Percentiles rank a stretch among this genome's conserved stretches.
Conservation (phyloP, 2,888 invertebrate genomes). For the Erebia palarica region DNA sequence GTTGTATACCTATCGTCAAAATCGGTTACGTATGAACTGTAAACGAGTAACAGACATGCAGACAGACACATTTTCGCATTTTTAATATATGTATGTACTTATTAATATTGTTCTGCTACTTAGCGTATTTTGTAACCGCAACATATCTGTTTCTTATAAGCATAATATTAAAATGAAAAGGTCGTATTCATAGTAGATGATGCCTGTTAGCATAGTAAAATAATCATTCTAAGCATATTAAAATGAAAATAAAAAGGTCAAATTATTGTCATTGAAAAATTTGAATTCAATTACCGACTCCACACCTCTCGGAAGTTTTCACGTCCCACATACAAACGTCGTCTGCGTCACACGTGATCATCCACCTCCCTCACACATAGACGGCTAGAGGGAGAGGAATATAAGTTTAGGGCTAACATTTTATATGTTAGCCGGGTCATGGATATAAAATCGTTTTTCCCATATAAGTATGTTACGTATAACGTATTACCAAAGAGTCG, state of each 20-base stretch:
- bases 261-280: background rate
- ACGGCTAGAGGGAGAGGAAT: conserved; percentile 55
- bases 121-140: background rate
- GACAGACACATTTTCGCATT: too few species aligned
- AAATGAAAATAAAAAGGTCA: too few species aligned
- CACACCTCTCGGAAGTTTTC: conserved; percentile 50
- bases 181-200: too few species aligned
- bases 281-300: conserved; percentile 47
- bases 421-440: conserved; percentile 83
- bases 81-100: too few species aligned
- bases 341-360: conserved; percentile 72
- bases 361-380: conserved; percentile 57
- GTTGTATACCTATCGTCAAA: too few species aligned
- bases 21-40: too few species aligned
- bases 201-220: too few species aligned
- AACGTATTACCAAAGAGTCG: conserved; percentile 38
- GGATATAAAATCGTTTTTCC: conserved; percentile 81
- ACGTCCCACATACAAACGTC: conserved; percentile 64
- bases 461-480: conserved; percentile 60
- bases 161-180: too few species aligned
- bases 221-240: background rate
- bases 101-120: too few species aligned
- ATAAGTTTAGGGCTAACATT: conserved; percentile 79
- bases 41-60: too few species aligned
- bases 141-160: background rate